Conservation (phyloP, 2,797 vertebrate genomes). For the Myotis daubentonii region DNA sequence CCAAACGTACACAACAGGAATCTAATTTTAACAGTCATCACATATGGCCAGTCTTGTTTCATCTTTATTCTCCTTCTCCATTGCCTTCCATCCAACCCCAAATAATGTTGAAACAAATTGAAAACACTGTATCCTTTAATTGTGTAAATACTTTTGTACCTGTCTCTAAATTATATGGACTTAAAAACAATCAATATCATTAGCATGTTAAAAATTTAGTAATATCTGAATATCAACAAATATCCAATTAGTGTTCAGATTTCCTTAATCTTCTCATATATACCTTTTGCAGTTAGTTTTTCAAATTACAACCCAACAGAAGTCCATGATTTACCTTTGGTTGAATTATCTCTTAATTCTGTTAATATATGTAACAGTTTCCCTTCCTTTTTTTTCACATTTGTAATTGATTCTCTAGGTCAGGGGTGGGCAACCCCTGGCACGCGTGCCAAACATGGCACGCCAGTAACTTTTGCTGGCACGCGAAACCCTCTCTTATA, state of each 20-base stretch:
- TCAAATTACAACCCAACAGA: background rate
- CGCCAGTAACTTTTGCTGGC: too few species aligned
- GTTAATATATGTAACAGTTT: background rate
- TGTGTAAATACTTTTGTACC: background rate
- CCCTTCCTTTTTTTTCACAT: background rate
- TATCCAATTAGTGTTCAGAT: background rate
- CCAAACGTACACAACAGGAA: background rate
- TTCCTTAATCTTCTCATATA: background rate
- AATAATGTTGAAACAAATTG: background rate
- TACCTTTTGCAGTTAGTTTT: background rate
- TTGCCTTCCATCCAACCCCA: background rate
- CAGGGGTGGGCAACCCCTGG: background rate
- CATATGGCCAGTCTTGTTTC: background rate
- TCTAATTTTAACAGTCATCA: background rate
- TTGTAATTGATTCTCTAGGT: background rate
- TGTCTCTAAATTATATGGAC: background rate
- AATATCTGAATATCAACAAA: background rate
- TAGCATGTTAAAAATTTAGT: constrained; percentile 7
- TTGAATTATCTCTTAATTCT: background rate
- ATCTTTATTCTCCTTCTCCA: background rate
- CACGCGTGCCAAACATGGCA: too few species aligned
- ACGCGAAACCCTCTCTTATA: too few species aligned
- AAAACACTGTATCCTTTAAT: background rate
- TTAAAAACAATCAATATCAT: background rate
- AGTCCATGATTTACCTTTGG: background rate